These are phyloP conservation scores for Pontoporia blainvillei DNA, from an alignment of 2,113 vertebrate genomes.

Conservation along the genomic window DNA sequence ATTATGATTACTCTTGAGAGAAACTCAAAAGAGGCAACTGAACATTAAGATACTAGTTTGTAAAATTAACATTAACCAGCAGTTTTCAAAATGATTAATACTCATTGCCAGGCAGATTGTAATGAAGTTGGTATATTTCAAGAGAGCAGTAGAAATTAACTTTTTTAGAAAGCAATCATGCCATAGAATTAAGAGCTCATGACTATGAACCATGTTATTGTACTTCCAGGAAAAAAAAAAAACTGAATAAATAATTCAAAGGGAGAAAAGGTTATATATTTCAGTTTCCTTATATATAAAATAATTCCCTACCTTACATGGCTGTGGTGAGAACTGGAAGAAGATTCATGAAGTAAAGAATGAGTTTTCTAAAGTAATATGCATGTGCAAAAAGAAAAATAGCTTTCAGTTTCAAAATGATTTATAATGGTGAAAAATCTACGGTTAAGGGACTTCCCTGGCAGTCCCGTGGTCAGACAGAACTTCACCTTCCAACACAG, in stretches of 20 bases:
- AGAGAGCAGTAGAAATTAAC: background rate
- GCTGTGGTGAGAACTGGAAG: background rate
- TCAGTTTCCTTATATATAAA: background rate
- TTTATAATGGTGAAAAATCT: slow-evolving; percentile 13
- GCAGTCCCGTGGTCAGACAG: too few species aligned
- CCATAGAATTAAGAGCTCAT: background rate
- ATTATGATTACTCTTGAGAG: background rate
- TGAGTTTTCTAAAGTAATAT: background rate
- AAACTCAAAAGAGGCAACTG: background rate
- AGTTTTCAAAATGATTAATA: background rate
- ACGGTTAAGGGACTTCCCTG: background rate
- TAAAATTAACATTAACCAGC: background rate
- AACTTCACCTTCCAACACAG: too few species aligned
- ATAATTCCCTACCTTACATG: background rate
- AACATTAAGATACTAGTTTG: background rate
- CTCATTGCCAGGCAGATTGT: background rate
- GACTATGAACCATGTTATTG: background rate
- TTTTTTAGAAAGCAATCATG: slow-evolving; percentile 1
- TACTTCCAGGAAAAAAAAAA: background rate
- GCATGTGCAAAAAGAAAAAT: background rate
- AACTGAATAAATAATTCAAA: background rate
- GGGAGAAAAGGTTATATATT: background rate
- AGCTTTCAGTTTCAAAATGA: background rate
- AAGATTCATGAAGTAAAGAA: background rate
- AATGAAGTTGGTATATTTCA: background rate